Conservation (phyloP, 2,888 invertebrate genomes). For the Epiblema foenella region DNA sequence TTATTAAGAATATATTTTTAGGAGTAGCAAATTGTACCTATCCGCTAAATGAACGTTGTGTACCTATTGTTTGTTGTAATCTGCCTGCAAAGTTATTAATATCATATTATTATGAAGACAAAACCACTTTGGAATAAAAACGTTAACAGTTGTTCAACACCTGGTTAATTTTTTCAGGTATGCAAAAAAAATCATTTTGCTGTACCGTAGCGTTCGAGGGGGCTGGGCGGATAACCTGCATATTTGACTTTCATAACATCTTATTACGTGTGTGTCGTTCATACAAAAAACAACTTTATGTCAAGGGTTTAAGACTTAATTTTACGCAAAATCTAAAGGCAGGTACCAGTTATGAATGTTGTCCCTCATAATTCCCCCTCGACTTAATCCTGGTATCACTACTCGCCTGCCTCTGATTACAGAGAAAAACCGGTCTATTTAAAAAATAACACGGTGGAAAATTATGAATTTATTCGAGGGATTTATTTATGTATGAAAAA, state of each 20-base stretch:
- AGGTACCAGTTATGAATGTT: neutral
- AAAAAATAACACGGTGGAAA: constrained; percentile 37
- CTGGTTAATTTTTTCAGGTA: constrained; percentile 39
- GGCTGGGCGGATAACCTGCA: constrained; percentile 2
- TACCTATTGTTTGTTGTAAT: no score
- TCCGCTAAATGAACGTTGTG: no score
- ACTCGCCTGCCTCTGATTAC: constrained; percentile 58
- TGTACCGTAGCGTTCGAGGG: constrained; percentile 22
- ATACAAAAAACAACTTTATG: neutral
- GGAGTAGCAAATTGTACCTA: no score
- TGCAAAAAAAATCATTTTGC: constrained; percentile 58
- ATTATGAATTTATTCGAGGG: constrained; percentile 23
- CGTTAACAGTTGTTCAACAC: neutral
- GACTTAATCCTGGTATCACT: constrained; percentile 61
- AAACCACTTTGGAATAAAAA: neutral
- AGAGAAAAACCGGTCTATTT: constrained; percentile 48
- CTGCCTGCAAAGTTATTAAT: neutral
- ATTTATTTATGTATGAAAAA: constrained; percentile 26
- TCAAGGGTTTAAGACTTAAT: neutral
- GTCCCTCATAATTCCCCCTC: constrained; percentile 55
- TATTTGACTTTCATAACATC: neutral
- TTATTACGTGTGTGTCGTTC: neutral
- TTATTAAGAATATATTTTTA: no score
- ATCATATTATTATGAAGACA: neutral
- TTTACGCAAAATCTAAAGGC: neutral